Conservation (phyloP, 2,797 vertebrate genomes). For the Danio choprae region DNA sequence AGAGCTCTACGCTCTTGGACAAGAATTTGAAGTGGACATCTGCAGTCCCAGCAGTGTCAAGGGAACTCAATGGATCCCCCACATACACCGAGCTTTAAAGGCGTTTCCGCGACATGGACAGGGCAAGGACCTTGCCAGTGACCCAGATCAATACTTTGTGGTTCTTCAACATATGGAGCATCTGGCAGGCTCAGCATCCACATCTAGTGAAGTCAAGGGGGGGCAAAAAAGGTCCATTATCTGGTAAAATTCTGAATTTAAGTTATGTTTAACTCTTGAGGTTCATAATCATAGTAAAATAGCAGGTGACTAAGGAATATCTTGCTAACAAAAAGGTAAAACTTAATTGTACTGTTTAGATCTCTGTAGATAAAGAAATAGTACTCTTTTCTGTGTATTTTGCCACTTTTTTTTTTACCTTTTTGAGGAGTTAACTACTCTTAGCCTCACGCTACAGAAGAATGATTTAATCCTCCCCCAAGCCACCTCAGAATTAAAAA, state of each 20-base stretch:
- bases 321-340: no score
- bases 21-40: conserved; percentile 50
- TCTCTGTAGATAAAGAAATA: no score
- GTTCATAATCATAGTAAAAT: no score
- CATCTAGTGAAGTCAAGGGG: no score
- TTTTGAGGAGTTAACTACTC: background rate
- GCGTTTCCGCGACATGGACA: conserved; percentile 44
- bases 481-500: background rate
- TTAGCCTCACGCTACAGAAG: conserved; percentile 25
- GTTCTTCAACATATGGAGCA: conserved; percentile 5
- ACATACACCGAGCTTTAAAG: conserved; percentile 40
- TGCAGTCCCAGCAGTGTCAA: background rate
- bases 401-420: no score
- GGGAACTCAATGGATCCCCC: conserved; percentile 38
- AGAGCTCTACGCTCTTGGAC: conserved; percentile 23
- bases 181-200: background rate
- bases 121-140: conserved; percentile 40
- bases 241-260: no score
- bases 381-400: no score
- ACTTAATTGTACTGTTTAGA: no score
- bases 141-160: conserved; percentile 44
- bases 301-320: no score
- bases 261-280: no score
- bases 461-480: background rate
- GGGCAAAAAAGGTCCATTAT: no score